Percentiles rank a stretch among this genome's conserved stretches.
Evolutionary conservation across 2,888 invertebrate species (phyloP).

Genomic region (Agonum fuliginosum): DNA sequence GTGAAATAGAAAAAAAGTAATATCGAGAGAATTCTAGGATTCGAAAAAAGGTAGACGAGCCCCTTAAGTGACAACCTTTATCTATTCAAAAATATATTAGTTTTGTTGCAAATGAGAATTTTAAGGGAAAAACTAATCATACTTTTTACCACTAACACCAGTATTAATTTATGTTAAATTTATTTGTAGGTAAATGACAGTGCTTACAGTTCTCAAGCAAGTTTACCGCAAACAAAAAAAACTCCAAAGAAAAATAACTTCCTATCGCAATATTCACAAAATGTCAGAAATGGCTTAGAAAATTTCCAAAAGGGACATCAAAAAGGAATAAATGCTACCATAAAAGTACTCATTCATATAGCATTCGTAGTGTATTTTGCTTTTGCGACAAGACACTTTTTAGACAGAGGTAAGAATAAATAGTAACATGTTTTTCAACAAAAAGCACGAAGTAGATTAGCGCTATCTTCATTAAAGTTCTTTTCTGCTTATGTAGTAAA

Average conservation of each 20-base stretch:
- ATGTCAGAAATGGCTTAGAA: neutral
- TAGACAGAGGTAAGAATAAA: constrained; percentile 57
- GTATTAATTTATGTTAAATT: neutral
- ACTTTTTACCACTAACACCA: too few relatives aligned
- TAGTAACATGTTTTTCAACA: too few relatives aligned
- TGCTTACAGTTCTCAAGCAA: neutral
- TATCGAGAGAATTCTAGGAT: too few relatives aligned
- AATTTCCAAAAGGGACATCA: constrained; percentile 13
- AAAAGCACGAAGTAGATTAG: too few relatives aligned
- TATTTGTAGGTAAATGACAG: constrained; percentile 14
- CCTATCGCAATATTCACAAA: constrained; percentile 25
- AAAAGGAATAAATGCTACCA: neutral
- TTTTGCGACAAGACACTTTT: constrained; percentile 45
- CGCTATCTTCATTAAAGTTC: too few relatives aligned
- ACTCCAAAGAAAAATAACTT: neutral
- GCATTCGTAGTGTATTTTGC: constrained; percentile 46
- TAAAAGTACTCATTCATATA: constrained; percentile 17
- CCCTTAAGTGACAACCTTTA: too few relatives aligned
- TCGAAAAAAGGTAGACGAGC: too few relatives aligned
- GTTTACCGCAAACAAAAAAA: neutral
- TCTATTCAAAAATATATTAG: too few relatives aligned
- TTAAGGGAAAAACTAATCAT: too few relatives aligned
- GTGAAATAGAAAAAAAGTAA: too few relatives aligned
- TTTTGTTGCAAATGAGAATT: too few relatives aligned
- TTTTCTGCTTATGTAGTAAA: too few relatives aligned